These are phyloP conservation scores for Lasiurus borealis DNA, from an alignment of 2,113 vertebrate genomes.

Conservation along the genomic window DNA sequence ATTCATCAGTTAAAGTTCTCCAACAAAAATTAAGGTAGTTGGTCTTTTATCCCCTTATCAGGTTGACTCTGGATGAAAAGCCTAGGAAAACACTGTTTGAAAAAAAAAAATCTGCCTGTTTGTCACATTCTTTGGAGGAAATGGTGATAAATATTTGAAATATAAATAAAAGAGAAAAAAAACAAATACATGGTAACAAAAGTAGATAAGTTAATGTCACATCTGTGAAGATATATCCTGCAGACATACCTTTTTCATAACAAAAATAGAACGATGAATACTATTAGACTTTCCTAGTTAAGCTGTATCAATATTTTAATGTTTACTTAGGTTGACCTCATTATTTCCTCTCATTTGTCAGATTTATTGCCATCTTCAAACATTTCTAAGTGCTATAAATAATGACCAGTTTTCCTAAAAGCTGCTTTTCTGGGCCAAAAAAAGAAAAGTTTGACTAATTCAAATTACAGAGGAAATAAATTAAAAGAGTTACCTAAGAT, in stretches of 20 bases:
- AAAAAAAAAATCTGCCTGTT: constrained; percentile 51
- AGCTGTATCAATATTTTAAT: constrained; percentile 62
- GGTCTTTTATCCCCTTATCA: constrained; percentile 6
- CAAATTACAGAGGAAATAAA: constrained; percentile 55
- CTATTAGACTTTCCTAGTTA: constrained; percentile 22
- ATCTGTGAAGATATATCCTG: constrained; percentile 18
- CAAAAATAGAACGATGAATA: constrained; percentile 27
- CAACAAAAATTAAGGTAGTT: background rate
- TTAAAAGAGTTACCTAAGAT: constrained; percentile 21
- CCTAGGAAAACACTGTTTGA: background rate
- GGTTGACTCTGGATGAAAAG: constrained; percentile 1
- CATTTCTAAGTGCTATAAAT: constrained; percentile 53
- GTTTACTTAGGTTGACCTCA: constrained; percentile 40
- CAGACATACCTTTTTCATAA: constrained; percentile 43
- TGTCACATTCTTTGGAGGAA: constrained; percentile 51
- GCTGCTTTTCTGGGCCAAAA: background rate
- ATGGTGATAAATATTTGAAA: constrained; percentile 64
- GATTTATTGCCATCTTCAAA: constrained; percentile 47
- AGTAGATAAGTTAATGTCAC: constrained; percentile 33
- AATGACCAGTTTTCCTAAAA: background rate
- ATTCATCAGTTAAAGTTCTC: background rate
- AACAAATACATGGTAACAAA: constrained; percentile 46
- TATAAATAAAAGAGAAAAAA: constrained; percentile 62
- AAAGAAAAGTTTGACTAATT: constrained; percentile 7
- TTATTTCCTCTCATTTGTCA: constrained; percentile 55